Evolutionary conservation across 2,113 vertebrate genomes (phyloP), one percentile per base, ranked within the genome.

Genomic region (Ptilorrhoa leucosticta): DNA sequence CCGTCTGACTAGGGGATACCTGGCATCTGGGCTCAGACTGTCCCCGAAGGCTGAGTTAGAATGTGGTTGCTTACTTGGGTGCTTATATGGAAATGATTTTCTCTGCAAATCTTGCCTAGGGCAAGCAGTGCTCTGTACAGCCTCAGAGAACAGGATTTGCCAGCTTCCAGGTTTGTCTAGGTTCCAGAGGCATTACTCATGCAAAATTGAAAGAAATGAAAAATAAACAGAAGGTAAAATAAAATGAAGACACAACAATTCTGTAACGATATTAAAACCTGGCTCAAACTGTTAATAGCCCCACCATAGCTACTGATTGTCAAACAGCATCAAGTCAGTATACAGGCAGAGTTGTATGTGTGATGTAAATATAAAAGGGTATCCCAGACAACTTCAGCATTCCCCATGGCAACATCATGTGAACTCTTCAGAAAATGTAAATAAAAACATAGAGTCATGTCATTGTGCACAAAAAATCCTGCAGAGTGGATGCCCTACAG

Each of bases 401-500:
- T 96, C 89, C 94, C 97, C 95, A 92, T 93, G 96, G 97, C 96
- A 98, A 98, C 95, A 88, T 92, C 87, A 86, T 77, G 35, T 92
- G 96, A 97, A 80, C 96, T 93, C 96, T 89, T 97, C 94, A 95
- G 89, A 96, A 96, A 97, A 97, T 75, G 66, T 97, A 97, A 97
- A 97, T 95, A 96, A 97, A 97, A 87, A 96, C 79, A 91, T 93
- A 87, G 85, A 97, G 88, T 93, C 81, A 33, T 78, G 56, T 95
- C 76, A 76, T n/a, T 80, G 60, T 93, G 82, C 57, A 65, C 53
- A 79, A 53, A 96, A 94, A 90, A 30, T 26, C 87, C 80, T 72
- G 48, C 69, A 72, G 80, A 44, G 57, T 42, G 53, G 69, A 42
- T 84, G 78, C 57, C 93, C 90, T 83, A 45, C 70, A 89, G 87